Percentiles rank a stretch among this genome's conserved stretches.
These are phyloP conservation scores for Drosophila glabriapex DNA, from an alignment of 2,888 invertebrate genomes.

Conservation along the genomic window DNA sequence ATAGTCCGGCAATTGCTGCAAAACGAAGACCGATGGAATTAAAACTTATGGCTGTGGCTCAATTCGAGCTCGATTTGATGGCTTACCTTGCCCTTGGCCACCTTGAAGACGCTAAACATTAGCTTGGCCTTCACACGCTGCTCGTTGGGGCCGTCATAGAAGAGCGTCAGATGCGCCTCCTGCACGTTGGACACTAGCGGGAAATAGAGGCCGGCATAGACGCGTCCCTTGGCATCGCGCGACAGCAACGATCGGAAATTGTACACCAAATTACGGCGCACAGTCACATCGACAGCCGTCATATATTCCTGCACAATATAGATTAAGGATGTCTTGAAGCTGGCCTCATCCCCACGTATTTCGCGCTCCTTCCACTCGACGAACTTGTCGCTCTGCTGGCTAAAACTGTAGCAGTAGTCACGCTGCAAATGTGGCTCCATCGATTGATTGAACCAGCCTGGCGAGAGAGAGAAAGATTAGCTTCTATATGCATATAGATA, in stretches of 20 bases:
- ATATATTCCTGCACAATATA: slow-evolving; percentile 92
- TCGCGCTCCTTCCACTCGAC: slow-evolving; percentile 95
- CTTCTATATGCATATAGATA: neutral
- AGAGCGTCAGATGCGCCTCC: slow-evolving; percentile 91
- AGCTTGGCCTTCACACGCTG: slow-evolving; percentile 90
- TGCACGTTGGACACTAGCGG: slow-evolving; percentile 89
- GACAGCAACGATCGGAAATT: slow-evolving; percentile 91
- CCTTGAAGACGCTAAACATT: slow-evolving; percentile 90
- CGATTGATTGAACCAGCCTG: slow-evolving; percentile 94
- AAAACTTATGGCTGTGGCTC: neutral
- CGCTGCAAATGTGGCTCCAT: slow-evolving; percentile 91
- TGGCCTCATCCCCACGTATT: slow-evolving; percentile 88
- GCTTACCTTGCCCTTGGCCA: slow-evolving; percentile 86
- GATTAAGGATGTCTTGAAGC: slow-evolving; percentile 90
- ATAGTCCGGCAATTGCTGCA: slow-evolving; percentile 87
- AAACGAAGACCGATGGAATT: neutral
- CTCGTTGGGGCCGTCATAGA: slow-evolving; percentile 89
- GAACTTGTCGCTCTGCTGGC: slow-evolving; percentile 89
- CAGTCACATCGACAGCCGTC: slow-evolving; percentile 93
- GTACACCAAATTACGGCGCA: slow-evolving; percentile 95
- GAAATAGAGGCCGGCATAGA: slow-evolving; percentile 94
- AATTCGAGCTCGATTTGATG: neutral
- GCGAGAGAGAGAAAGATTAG: neutral
- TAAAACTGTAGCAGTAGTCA: slow-evolving; percentile 93
- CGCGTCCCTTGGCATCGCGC: slow-evolving; percentile 93